These are phyloP conservation scores for Turnix velox DNA, from an alignment of 2,113 vertebrate species.

Conservation along the genomic window DNA sequence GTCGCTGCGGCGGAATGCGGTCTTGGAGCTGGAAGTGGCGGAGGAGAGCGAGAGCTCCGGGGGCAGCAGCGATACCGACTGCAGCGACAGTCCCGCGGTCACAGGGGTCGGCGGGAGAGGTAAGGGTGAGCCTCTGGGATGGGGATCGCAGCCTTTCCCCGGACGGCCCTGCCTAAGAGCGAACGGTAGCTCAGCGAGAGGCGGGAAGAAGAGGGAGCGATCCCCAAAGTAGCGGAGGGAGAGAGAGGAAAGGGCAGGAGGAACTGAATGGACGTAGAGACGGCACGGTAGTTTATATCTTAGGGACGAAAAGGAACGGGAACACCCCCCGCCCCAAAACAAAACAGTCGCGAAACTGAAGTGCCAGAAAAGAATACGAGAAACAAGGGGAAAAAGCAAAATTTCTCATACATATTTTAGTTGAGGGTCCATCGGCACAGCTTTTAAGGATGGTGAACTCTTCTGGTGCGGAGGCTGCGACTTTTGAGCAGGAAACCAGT, in stretches of 20 bases:
- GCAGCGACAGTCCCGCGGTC: background rate
- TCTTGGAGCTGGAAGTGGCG: background rate
- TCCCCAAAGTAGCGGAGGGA: background rate
- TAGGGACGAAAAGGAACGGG: rapidly evolving
- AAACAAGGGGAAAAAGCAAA: background rate
- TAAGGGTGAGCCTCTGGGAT: background rate
- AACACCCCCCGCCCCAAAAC: no score
- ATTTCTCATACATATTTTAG: background rate
- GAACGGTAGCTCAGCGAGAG: background rate
- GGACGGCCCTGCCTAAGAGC: background rate
- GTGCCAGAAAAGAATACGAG: background rate
- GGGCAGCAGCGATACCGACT: background rate
- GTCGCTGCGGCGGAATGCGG: background rate
- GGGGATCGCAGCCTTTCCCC: background rate
- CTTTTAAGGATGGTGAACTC: background rate
- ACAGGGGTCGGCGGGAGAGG: background rate
- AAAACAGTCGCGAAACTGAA: background rate
- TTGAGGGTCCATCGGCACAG: background rate
- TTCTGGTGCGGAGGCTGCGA: background rate
- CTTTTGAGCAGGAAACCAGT: background rate
- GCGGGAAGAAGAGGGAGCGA: background rate
- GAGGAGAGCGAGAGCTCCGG: background rate
- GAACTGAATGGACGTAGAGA: background rate
- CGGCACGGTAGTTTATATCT: background rate
- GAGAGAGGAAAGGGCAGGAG: background rate